Evolutionary conservation across 2,888 invertebrate genomes (phyloP).

Genomic region (Epistrophe eligans): DNA sequence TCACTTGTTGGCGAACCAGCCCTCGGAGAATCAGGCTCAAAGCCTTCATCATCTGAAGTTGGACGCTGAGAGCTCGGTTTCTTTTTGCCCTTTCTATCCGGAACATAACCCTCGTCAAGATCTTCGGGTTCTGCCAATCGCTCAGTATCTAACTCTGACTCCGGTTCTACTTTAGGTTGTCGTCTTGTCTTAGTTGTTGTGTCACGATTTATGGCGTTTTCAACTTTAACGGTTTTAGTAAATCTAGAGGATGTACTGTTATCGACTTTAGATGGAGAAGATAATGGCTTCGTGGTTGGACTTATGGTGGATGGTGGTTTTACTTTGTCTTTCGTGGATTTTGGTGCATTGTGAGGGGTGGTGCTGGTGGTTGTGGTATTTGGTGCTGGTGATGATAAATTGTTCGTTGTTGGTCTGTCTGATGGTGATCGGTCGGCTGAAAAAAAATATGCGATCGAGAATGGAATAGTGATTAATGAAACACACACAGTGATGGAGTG

Average conservation of each 20-base stretch:
- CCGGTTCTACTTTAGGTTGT: conserved; percentile 29
- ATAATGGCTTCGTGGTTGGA: conserved; percentile 62
- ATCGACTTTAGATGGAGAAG: conserved; percentile 67
- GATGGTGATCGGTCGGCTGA: conserved; percentile 74
- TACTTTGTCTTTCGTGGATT: conserved; percentile 56
- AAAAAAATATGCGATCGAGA: conserved; percentile 69
- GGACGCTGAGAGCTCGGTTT: conserved; percentile 44
- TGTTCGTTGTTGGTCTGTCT: conserved; percentile 72
- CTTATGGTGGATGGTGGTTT: conserved; percentile 66
- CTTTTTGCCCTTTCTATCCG: conserved; percentile 43
- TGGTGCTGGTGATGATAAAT: conserved; percentile 63
- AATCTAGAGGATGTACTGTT: conserved; percentile 59
- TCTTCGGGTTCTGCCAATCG: conserved; percentile 47
- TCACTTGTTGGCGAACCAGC: conserved; percentile 86
- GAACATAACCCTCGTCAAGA: conserved; percentile 63
- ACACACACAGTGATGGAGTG: conserved; percentile 50
- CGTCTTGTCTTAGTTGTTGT: conserved; percentile 59
- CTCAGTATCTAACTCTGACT: conserved; percentile 12
- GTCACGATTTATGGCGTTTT: conserved; percentile 55
- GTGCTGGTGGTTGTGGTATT: conserved; percentile 53
- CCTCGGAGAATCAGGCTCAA: conserved; percentile 77
- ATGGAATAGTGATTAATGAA: conserved; percentile 63
- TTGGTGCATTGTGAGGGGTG: conserved; percentile 65
- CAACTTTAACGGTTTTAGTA: conserved; percentile 66
- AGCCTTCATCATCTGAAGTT: conserved; percentile 77